A percentile compares a stretch with the other conserved stretches of the same genome.
Conservation (phyloP, 2,797 vertebrate species). For the Eurystomus glaucurus region DNA sequence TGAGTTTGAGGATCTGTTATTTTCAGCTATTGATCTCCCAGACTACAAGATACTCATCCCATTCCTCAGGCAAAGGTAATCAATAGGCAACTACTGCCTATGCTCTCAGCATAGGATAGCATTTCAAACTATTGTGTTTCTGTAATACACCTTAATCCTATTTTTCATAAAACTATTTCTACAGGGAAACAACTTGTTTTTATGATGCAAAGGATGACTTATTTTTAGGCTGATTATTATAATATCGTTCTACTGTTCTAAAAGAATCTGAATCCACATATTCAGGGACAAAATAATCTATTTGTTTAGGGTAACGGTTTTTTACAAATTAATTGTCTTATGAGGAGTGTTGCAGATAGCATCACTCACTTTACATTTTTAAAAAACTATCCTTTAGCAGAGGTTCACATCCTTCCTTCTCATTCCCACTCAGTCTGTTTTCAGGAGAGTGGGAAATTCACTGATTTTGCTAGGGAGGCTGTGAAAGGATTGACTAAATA, state of each 20-base stretch:
- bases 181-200: background rate
- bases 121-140: background rate
- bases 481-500: background rate
- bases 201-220: background rate
- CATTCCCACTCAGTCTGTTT: background rate
- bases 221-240: background rate
- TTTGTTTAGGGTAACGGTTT: background rate
- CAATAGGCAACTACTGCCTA: background rate
- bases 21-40: background rate
- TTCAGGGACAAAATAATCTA: background rate
- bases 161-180: background rate
- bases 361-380: background rate
- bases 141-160: background rate
- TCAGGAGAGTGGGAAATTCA: background rate
- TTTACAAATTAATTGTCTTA: background rate
- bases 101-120: background rate
- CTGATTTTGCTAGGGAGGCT: background rate
- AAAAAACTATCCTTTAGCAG: background rate
- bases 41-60: background rate
- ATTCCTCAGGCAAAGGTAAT: background rate
- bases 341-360: background rate
- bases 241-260: background rate
- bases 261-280: background rate
- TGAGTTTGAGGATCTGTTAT: fast-evolving
- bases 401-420: background rate